A percentile compares a stretch with the other conserved stretches of the same genome.
Conservation (phyloP, 2,888 invertebrate species). For the Mesochorus sp. region DNA sequence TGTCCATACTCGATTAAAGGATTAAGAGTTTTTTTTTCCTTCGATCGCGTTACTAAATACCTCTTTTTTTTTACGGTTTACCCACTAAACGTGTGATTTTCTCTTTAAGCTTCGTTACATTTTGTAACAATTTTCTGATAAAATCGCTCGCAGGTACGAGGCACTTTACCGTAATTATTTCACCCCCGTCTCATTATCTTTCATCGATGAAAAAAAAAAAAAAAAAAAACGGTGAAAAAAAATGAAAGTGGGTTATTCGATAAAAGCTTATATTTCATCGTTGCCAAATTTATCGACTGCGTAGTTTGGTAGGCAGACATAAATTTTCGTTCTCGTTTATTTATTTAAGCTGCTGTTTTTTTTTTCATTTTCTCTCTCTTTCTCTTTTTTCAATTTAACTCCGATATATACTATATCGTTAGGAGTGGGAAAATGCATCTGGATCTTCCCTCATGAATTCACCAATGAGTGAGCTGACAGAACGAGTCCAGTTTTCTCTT, state of each 20-base stretch:
- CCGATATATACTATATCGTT: no score
- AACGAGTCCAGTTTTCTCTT: conserved; percentile 58
- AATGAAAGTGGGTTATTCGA: conserved; percentile 46
- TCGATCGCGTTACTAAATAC: no score
- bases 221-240: no score
- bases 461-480: conserved; percentile 32
- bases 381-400: no score
- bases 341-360: no score
- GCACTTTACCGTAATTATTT: conserved; percentile 23
- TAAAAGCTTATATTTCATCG: conserved; percentile 34
- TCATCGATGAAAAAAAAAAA: not conserved
- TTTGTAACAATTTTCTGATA: not conserved
- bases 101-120: conserved; percentile 1
- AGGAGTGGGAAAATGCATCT: conserved; percentile 41
- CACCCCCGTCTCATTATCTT: conserved; percentile 9
- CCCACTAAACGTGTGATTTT: not conserved
- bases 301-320: conserved; percentile 20
- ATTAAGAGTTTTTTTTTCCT: conserved; percentile 26
- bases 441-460: conserved; percentile 54
- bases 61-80: conserved; percentile 7
- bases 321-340: conserved; percentile 7
- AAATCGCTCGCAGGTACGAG: conserved; percentile 1
- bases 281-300: conserved; percentile 23
- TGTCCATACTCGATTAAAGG: conserved; percentile 39
- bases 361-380: no score